A percentile compares a stretch with the other conserved stretches of the same genome.
phyloP scores from a whole-genome alignment of 2,888 invertebrate species.

The Papilio gigon region DNA sequence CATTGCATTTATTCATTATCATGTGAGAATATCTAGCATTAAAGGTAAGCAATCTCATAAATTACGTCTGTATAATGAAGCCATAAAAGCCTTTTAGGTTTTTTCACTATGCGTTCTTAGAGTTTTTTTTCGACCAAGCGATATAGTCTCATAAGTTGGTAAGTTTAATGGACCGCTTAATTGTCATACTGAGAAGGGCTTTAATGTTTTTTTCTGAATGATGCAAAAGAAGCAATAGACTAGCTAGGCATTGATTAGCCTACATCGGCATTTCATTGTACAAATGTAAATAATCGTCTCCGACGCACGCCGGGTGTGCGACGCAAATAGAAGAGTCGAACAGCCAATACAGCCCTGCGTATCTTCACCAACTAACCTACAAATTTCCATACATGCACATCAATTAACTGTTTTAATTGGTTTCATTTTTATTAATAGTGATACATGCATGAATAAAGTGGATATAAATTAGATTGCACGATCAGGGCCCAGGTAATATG shows the following conservation, averaged over 20 bases:
- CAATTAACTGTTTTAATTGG: constrained; percentile 42
- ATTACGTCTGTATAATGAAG: constrained; percentile 37
- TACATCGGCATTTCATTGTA: constrained; percentile 67
- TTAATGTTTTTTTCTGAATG: constrained; percentile 44
- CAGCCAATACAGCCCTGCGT: constrained; percentile 47
- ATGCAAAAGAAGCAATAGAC: constrained; percentile 43
- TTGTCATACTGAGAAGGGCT: constrained; percentile 49
- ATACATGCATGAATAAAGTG: constrained; percentile 49
- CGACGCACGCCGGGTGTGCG: constrained; percentile 56
- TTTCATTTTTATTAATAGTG: constrained; percentile 42
- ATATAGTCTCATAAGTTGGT: constrained; percentile 44
- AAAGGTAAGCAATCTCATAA: constrained; percentile 36
- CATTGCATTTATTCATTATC: constrained; percentile 38
- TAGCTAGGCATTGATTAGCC: constrained; percentile 68
- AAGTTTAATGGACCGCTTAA: constrained; percentile 44
- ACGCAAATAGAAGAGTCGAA: constrained; percentile 63
- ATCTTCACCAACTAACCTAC: constrained; percentile 66
- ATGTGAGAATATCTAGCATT: constrained; percentile 38
- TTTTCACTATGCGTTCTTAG: constrained; percentile 20
- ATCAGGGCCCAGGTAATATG: constrained; percentile 47
- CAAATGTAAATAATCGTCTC: constrained; percentile 70
- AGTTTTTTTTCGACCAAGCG: constrained; percentile 41
- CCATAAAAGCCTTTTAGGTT: constrained; percentile 34
- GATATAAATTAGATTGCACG: constrained; percentile 42
- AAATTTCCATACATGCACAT: constrained; percentile 58